phyloP scores from a whole-genome alignment of 2,797 vertebrate genomes.

The Numenius phaeopus region DNA sequence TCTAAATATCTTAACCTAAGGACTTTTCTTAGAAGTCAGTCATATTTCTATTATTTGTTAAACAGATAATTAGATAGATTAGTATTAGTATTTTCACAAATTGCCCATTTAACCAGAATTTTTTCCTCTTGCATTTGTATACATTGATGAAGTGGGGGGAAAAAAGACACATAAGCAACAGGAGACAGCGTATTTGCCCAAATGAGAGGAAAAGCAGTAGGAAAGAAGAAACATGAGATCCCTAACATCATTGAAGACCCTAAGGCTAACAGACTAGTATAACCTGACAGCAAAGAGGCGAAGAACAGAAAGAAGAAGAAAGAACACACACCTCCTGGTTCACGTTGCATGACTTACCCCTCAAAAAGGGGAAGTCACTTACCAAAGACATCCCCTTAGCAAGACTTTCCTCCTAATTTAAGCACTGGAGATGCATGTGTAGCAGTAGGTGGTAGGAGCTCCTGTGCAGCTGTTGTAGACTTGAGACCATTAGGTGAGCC shows the following conservation, averaged over 20 bases:
- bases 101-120: not conserved
- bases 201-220: not conserved
- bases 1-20: not conserved
- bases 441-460: not conserved
- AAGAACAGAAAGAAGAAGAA: not conserved
- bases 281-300: not conserved
- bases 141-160: fast-evolving
- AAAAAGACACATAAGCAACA: not conserved
- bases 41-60: not conserved
- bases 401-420: not conserved
- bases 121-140: not conserved
- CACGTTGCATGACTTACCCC: not conserved
- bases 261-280: not conserved
- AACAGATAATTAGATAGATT: not conserved
- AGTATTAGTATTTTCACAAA: not conserved
- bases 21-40: not conserved
- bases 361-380: not conserved
- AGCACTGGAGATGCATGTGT: not conserved
- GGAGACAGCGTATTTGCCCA: not conserved
- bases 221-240: not conserved
- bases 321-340: not conserved
- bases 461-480: not conserved
- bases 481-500: not conserved
- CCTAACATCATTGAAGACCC: not conserved
- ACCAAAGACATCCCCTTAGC: not conserved